Conservation (phyloP, 1,140 invertebrate species). For the Caerostris extrusa region DNA sequence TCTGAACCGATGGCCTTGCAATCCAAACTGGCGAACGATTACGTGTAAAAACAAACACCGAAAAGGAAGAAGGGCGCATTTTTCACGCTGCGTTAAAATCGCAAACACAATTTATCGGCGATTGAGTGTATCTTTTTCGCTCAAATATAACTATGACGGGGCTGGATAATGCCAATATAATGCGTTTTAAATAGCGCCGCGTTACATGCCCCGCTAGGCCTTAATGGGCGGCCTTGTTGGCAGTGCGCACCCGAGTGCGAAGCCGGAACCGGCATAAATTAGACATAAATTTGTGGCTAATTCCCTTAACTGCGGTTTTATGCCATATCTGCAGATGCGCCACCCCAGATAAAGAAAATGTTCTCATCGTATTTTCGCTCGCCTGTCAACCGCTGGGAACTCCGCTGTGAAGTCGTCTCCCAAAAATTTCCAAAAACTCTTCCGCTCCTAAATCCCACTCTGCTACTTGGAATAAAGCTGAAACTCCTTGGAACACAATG, state of each 20-base stretch:
- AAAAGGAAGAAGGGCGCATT: background rate
- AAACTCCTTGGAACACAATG: too few species aligned
- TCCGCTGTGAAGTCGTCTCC: too few species aligned
- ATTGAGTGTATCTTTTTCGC: background rate
- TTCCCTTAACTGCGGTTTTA: conserved; percentile 19
- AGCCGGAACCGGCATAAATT: conserved; percentile 6
- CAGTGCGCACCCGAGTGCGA: background rate
- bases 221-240: background rate
- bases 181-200: conserved; percentile 1
- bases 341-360: background rate
- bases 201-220: background rate
- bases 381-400: background rate
- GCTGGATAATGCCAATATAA: background rate
- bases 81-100: conserved; percentile 25
- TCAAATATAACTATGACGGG: background rate
- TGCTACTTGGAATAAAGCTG: too few species aligned
- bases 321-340: background rate
- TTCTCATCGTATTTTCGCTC: background rate
- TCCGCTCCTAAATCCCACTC: too few species aligned
- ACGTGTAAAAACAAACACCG: too few species aligned
- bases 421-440: too few species aligned
- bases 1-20: too few species aligned
- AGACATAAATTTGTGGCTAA: conserved; percentile 32
- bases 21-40: too few species aligned
- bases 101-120: conserved; percentile 1